Base-by-base conservation (phyloP, 2,888 invertebrate species). In the Margaritifera margaritifera region DNA sequence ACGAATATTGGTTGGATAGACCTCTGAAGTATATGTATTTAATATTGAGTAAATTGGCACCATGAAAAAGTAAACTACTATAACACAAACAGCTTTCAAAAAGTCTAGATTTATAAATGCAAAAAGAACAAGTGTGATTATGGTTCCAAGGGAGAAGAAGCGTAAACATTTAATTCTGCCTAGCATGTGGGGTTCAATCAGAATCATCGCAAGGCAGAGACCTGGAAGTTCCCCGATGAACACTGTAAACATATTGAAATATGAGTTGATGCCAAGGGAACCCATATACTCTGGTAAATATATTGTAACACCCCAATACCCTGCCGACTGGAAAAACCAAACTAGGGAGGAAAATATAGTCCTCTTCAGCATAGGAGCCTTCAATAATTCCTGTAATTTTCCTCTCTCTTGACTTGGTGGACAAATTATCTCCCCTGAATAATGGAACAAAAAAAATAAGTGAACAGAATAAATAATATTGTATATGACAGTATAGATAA, bases 141-240 rank as follows among this genome's bases (percentile, higher is more conserved):
- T 71, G 15, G 86, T 82, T 53, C 75, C 64, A 24, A 79, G 71
- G 5, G 84, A 83, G 64, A 85, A 86, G 20, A 84, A 75, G 54
- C 81, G 70, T n/a, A 86, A 69, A 66, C 84, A 84, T n/a, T 78
- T 75, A 50, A 86, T 81, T 52, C 86, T 74, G 0, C 86, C 86
- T 2, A 86, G 68, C 78, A 80, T 81, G 62, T 80, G 75, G 19
- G 78, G 80, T 61, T 85, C 85, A 27, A 86, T 80, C 31, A 84
- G 72, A 55, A 83, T 68, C 82, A 86, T 83, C 15, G 86, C 85
- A 25, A 86, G 66, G 63, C 75, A 70, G 11, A 86, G 64, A 15
- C 86, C 86, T 8, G 86, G 86, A 18, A 86, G 74, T 69, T 86
- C 84, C 25, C 83, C 84, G 25, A 86, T 74, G 67, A 85, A 86